A percentile compares a stretch with the other conserved stretches of the same genome.
These are phyloP conservation scores for Ursus arctos DNA, from an alignment of 2,113 vertebrate species.

Conservation along the genomic window DNA sequence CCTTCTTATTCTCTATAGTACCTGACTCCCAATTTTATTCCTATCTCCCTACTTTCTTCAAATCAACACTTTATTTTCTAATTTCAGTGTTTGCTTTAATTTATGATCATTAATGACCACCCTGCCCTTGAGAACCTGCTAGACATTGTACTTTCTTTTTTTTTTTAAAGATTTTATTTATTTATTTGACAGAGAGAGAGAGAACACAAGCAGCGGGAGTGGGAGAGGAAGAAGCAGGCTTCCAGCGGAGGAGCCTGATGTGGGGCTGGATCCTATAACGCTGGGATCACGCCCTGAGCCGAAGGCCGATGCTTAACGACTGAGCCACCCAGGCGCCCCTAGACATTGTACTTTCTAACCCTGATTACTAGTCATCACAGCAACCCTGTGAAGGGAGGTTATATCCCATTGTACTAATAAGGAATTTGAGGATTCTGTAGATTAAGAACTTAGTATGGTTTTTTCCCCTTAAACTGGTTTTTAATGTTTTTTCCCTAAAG, in stretches of 20 bases:
- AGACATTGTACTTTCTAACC: neutral
- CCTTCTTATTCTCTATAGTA: neutral
- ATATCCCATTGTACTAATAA: neutral
- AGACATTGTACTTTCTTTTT: neutral
- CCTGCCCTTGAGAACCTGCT: neutral
- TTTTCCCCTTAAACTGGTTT: slow-evolving; percentile 29
- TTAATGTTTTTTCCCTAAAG: neutral
- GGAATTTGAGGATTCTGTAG: neutral
- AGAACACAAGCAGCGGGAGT: no score
- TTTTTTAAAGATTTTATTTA: no score
- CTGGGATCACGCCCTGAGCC: no score
- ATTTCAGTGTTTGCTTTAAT: slow-evolving; percentile 33
- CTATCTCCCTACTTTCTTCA: neutral
- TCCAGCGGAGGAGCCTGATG: no score
- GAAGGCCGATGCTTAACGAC: no score
- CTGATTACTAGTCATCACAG: neutral
- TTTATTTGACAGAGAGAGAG: no score
- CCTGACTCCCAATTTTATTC: neutral
- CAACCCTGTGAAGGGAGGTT: neutral
- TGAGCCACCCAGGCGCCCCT: neutral
- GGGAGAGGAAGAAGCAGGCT: no score
- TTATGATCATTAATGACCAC: neutral
- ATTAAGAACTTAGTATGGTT: neutral
- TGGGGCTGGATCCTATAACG: no score
- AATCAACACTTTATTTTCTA: slow-evolving; percentile 7